These are phyloP conservation scores for Cheilosia vulpina DNA, from an alignment of 2,888 invertebrate species.

Conservation along the genomic window DNA sequence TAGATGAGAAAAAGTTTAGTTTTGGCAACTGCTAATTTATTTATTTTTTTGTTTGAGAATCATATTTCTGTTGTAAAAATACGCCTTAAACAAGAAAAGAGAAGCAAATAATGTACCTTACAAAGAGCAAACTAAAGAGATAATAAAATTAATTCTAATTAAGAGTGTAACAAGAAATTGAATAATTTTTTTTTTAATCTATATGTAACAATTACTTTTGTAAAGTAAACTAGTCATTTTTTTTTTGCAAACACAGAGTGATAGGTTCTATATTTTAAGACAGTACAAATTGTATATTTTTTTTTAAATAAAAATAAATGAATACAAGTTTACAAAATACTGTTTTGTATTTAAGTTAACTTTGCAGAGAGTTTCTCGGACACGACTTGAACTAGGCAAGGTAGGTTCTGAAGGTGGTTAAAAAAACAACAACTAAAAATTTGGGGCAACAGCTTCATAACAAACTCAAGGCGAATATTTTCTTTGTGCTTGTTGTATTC, in stretches of 20 bases:
- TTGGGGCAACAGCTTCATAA: too few relatives aligned
- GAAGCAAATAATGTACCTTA: constrained; percentile 66
- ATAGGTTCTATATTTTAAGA: constrained; percentile 53
- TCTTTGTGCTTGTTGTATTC: too few relatives aligned
- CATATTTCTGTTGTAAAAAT: constrained; percentile 52
- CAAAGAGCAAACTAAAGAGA: constrained; percentile 41
- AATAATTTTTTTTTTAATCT: constrained; percentile 17
- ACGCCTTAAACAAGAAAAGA: constrained; percentile 56
- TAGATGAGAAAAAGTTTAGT: constrained; percentile 12
- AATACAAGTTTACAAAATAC: background rate
- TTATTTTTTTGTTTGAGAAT: constrained; percentile 36
- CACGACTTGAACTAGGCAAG: too few relatives aligned
- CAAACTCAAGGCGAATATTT: too few relatives aligned
- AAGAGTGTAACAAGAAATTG: constrained; percentile 8
- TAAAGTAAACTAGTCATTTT: constrained; percentile 67
- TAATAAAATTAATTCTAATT: constrained; percentile 16
- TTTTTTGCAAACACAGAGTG: constrained; percentile 30
- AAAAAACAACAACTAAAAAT: too few relatives aligned
- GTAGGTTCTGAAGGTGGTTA: too few relatives aligned
- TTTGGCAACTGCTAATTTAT: constrained; percentile 4
- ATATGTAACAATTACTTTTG: constrained; percentile 36
- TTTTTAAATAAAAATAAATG: constrained; percentile 44
- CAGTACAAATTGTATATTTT: constrained; percentile 65
- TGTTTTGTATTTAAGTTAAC: background rate
- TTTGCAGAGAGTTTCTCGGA: background rate